Evolutionary conservation across 2,797 vertebrate genomes (phyloP).

Genomic region (Siniperca scherzeri): DNA sequence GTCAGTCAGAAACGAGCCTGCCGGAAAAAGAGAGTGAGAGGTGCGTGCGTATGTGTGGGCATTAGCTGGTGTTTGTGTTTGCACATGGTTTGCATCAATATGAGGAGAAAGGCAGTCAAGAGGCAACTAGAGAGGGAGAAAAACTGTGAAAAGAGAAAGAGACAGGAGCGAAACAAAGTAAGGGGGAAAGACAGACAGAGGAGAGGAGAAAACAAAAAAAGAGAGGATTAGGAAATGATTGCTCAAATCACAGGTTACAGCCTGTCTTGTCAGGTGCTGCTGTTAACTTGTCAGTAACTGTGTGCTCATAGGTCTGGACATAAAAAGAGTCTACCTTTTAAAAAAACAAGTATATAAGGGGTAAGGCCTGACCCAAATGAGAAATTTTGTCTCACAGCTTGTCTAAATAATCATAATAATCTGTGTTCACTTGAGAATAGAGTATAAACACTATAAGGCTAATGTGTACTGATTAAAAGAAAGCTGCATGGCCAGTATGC

Average conservation of each 20-base stretch:
- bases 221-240: constrained; percentile 48
- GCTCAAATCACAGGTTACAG: constrained; percentile 44
- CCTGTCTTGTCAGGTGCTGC: constrained; percentile 52
- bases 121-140: not conserved
- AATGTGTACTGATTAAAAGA: not conserved
- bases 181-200: not conserved
- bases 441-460: not conserved
- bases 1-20: constrained; percentile 65
- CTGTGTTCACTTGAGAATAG: not conserved
- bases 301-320: constrained; percentile 4
- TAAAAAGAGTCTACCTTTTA: constrained; percentile 1
- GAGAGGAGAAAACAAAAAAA: constrained; percentile 23
- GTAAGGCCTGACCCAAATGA: not conserved
- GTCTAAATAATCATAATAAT: not conserved
- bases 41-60: constrained; percentile 9
- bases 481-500: not conserved
- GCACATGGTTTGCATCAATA: constrained; percentile 45
- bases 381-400: not conserved
- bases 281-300: constrained; percentile 52
- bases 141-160: not conserved
- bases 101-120: constrained; percentile 29
- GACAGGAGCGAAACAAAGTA: constrained; percentile 18
- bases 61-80: constrained; percentile 42
- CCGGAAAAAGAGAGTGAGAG: constrained; percentile 42
- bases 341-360: not conserved